Conservation (phyloP, 2,797 vertebrate species). For the Pteropus rufus region DNA sequence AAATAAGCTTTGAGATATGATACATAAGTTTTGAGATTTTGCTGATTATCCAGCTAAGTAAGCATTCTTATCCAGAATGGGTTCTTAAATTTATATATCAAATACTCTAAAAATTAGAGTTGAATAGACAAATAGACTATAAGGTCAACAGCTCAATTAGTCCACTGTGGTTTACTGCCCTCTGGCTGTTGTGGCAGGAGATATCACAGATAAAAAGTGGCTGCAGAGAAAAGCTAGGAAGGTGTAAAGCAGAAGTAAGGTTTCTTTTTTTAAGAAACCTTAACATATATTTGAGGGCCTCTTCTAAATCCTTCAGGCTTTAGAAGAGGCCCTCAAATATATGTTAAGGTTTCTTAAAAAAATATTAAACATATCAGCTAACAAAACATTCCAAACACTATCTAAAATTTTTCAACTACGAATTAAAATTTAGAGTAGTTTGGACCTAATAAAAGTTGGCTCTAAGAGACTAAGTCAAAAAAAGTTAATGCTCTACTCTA, state of each 20-base stretch:
- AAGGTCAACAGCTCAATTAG: neutral
- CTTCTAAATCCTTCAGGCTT: conserved; percentile 21
- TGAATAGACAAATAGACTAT: conserved; percentile 6
- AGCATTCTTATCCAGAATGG: conserved; percentile 40
- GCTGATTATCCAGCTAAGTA: conserved; percentile 46
- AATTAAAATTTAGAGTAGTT: conserved; percentile 25
- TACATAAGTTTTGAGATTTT: conserved; percentile 57
- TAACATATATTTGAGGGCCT: too few relatives aligned
- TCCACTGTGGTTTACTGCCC: conserved; percentile 47
- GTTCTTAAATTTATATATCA: neutral
- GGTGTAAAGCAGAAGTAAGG: neutral
- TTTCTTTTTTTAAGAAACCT: too few relatives aligned
- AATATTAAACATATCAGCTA: neutral
- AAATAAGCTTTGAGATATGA: conserved; percentile 34
- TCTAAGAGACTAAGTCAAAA: neutral
- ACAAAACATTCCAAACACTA: conserved; percentile 35
- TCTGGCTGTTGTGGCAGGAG: conserved; percentile 54
- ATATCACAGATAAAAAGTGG: neutral
- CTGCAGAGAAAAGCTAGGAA: neutral
- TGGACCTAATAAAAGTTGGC: neutral
- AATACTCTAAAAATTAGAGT: neutral
- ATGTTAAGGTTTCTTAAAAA: neutral
- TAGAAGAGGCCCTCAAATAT: conserved; percentile 16
- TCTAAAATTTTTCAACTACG: conserved; percentile 6
- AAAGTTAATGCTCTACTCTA: neutral